phyloP scores from a whole-genome alignment of 2,113 vertebrate species.

The Hipposideros armiger region DNA sequence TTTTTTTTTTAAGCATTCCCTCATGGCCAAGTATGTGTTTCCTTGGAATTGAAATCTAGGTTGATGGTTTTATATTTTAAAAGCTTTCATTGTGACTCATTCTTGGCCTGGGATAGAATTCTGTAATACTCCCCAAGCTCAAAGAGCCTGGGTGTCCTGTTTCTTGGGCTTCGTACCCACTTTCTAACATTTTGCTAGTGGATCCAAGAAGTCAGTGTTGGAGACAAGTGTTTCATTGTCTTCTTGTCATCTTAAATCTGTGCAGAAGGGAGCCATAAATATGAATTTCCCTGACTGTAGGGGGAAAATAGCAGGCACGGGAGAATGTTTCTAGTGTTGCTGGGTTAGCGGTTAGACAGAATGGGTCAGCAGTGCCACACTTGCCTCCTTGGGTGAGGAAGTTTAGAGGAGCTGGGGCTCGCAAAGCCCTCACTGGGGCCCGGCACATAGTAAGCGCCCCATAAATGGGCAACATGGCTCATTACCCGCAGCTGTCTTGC shows the following conservation, averaged over 20 bases:
- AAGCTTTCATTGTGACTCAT: constrained; percentile 84
- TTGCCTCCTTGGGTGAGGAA: not conserved
- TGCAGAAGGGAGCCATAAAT: not conserved
- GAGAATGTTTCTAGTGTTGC: not conserved
- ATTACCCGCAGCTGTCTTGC: not conserved
- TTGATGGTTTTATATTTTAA: constrained; percentile 84
- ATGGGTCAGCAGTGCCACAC: not conserved
- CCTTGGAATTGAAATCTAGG: constrained; percentile 82
- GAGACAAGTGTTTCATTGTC: constrained; percentile 59
- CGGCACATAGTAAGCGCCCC: accelerated
- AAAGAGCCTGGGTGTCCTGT: constrained; percentile 48
- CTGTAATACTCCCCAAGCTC: constrained; percentile 62
- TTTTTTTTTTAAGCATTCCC: constrained; percentile 73
- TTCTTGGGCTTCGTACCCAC: constrained; percentile 60
- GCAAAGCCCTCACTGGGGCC: accelerated
- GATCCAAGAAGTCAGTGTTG: constrained; percentile 65
- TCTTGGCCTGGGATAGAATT: constrained; percentile 63
- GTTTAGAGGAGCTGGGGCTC: not conserved
- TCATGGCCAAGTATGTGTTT: constrained; percentile 84
- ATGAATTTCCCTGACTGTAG: not conserved
- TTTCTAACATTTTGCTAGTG: constrained; percentile 73
- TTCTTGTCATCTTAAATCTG: constrained; percentile 19
- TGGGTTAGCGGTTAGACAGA: not conserved
- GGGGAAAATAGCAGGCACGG: not conserved
- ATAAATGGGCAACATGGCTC: accelerated